Conservation (phyloP, 2,113 vertebrate genomes). For the Sphaerodactylus townsendi region DNA sequence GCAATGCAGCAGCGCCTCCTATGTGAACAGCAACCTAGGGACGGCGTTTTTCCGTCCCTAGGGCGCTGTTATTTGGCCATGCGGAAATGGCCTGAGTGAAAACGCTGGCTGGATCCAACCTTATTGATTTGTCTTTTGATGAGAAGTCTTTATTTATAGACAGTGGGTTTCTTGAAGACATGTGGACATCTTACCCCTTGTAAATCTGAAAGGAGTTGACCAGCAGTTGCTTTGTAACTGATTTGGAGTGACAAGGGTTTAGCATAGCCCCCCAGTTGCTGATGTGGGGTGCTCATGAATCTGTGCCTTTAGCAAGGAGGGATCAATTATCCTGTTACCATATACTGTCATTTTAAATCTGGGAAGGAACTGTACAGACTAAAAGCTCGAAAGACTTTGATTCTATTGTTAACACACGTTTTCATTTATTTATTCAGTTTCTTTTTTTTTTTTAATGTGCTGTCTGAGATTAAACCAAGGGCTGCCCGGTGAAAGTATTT, state of each 20-base stretch:
- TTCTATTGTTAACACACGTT: conserved; percentile 76
- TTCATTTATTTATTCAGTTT: conserved; percentile 37
- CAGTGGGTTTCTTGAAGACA: not conserved
- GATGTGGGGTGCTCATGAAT: conserved; percentile 68
- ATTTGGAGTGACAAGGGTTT: conserved; percentile 71
- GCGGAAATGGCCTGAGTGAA: no score
- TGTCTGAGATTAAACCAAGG: conserved; percentile 68
- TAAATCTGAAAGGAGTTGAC: conserved; percentile 34
- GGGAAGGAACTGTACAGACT: conserved; percentile 63
- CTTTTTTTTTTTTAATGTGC: conserved; percentile 43
- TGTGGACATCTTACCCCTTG: conserved; percentile 7
- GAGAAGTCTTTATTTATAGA: not conserved
- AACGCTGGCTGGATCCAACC: not conserved
- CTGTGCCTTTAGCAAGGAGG: conserved; percentile 70
- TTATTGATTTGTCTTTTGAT: not conserved
- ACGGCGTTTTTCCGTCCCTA: no score
- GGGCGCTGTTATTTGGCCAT: no score
- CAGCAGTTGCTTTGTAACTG: conserved; percentile 65
- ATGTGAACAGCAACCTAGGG: no score
- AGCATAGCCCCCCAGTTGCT: conserved; percentile 69
- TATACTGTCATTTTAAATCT: conserved; percentile 78
- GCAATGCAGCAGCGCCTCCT: no score
- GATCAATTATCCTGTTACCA: conserved; percentile 75
- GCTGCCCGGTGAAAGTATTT: conserved; percentile 55
- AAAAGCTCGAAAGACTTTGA: conserved; percentile 68